phyloP scores from a whole-genome alignment of 2,113 vertebrate genomes.

The Erythrocercus mccallii region DNA sequence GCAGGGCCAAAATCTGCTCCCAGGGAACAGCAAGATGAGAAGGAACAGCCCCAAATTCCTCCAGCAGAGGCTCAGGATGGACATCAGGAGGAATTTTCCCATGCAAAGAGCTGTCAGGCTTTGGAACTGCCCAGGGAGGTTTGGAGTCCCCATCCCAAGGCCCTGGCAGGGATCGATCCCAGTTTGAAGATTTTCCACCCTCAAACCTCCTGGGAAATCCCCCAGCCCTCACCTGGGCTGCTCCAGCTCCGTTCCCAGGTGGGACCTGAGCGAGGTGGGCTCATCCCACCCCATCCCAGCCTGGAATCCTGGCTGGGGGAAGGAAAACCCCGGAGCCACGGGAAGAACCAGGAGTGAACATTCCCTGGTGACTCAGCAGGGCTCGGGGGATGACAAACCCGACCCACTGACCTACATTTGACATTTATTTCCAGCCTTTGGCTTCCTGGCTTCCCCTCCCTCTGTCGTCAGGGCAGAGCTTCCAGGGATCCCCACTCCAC shows the following conservation, averaged over 20 bases:
- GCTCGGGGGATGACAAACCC: not conserved
- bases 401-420: not conserved
- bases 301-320: not conserved
- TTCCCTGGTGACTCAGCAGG: not conserved
- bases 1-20: too few species aligned
- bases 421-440: not conserved
- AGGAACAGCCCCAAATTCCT: not conserved
- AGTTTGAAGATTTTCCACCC: not conserved
- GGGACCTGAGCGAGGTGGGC: not conserved
- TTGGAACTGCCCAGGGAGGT: not conserved
- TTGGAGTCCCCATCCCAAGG: not conserved
- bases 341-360: accelerated
- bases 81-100: not conserved
- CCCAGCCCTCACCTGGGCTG: not conserved
- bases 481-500: not conserved
- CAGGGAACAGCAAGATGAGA: too few species aligned
- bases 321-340: not conserved
- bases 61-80: not conserved
- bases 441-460: not conserved
- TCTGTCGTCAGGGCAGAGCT: not conserved
- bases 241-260: not conserved
- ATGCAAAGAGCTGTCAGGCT: accelerated
- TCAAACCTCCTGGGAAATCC: not conserved
- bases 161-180: not conserved
- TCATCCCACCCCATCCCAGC: not conserved